Conservation (phyloP, 1,140 invertebrate species). For the Micrasema longulum region DNA sequence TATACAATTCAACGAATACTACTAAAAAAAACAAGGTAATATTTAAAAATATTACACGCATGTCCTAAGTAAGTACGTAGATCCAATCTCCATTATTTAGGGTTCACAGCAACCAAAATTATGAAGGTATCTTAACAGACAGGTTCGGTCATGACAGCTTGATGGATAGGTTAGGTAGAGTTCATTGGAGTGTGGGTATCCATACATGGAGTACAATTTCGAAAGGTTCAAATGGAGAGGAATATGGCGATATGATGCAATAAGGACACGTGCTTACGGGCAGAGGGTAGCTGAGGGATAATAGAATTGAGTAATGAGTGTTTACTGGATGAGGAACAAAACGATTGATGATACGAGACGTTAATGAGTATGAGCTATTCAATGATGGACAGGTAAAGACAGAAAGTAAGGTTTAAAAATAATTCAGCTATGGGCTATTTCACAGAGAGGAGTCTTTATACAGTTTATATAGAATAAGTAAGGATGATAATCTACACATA, state of each 20-base stretch:
- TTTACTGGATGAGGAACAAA: neutral
- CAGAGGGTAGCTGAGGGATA: neutral
- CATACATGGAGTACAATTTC: neutral
- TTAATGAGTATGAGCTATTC: neutral
- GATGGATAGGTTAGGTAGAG: slow-evolving; percentile 11
- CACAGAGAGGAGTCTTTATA: neutral
- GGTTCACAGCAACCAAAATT: slow-evolving; percentile 18
- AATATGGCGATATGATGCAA: slow-evolving; percentile 1
- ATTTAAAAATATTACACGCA: neutral
- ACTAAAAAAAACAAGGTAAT: neutral
- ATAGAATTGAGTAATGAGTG: neutral
- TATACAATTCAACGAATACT: slow-evolving; percentile 1
- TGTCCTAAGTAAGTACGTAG: slow-evolving; percentile 6
- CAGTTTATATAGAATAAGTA: neutral
- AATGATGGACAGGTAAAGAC: neutral
- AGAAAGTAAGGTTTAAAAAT: neutral
- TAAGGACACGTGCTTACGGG: slow-evolving; percentile 8
- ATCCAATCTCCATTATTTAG: slow-evolving; percentile 25
- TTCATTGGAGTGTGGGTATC: slow-evolving; percentile 6
- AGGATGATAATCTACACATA: neutral
- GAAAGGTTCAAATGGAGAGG: no score
- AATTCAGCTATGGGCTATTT: neutral
- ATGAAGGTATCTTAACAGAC: neutral
- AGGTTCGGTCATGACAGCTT: slow-evolving; percentile 20
- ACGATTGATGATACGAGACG: neutral